These are phyloP conservation scores for Gobio occitaniae DNA, from an alignment of 2,797 vertebrate genomes.

Conservation along the genomic window DNA sequence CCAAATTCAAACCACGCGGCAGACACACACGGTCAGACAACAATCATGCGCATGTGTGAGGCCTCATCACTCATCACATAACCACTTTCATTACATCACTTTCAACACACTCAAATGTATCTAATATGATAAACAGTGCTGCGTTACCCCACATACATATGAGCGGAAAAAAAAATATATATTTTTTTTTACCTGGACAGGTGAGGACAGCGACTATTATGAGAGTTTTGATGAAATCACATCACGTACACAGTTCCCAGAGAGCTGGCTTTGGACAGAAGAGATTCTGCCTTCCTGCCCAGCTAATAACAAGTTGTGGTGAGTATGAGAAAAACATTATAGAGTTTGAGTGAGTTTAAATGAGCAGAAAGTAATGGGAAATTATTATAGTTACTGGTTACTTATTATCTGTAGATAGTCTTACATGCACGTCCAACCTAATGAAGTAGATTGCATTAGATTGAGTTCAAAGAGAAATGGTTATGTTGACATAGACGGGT, in stretches of 20 bases:
- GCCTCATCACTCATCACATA: too few species aligned
- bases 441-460: background rate
- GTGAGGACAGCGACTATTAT: conserved; percentile 39
- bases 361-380: background rate
- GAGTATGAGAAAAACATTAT: background rate
- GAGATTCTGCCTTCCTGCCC: conserved; percentile 37
- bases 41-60: too few species aligned
- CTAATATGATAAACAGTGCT: too few species aligned
- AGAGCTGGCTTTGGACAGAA: conserved; percentile 61
- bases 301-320: conserved; percentile 36
- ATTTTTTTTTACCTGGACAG: background rate
- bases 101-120: too few species aligned
- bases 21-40: too few species aligned
- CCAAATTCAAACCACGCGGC: too few species aligned
- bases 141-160: too few species aligned
- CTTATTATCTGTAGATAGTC: background rate
- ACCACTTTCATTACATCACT: too few species aligned
- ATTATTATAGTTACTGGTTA: background rate
- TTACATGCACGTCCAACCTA: background rate
- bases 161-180: too few species aligned
- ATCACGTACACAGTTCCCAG: conserved; percentile 59
- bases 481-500: background rate
- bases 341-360: background rate
- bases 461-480: background rate
- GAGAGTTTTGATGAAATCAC: conserved; percentile 56